Conservation (phyloP, 2,888 invertebrate genomes). For the Ypsolopha sequella region DNA sequence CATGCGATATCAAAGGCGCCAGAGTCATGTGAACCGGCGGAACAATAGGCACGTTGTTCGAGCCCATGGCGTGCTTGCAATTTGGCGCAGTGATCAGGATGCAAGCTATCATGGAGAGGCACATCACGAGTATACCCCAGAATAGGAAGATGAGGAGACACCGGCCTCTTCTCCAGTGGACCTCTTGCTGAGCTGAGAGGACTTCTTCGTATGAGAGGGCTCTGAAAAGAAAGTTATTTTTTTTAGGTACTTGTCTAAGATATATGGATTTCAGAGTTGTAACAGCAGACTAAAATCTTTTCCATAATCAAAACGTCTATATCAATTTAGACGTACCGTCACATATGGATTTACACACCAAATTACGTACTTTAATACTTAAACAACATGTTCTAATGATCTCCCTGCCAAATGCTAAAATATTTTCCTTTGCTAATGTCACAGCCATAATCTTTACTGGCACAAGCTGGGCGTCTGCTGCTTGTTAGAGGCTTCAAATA, state of each 20-base stretch:
- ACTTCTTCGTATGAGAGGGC: slow-evolving; percentile 63
- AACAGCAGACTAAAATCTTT: no score
- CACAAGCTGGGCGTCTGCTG: no score
- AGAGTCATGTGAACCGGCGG: slow-evolving; percentile 38
- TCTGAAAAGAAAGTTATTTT: slow-evolving; percentile 25
- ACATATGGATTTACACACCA: no score
- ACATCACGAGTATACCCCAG: slow-evolving; percentile 57
- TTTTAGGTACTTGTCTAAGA: background rate
- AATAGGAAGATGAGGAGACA: slow-evolving; percentile 52
- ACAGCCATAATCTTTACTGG: no score
- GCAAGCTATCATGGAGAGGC: slow-evolving; percentile 50
- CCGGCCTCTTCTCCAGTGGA: slow-evolving; percentile 61
- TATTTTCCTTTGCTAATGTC: no score
- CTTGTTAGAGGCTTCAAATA: no score
- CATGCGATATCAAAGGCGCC: slow-evolving; percentile 25
- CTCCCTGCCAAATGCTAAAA: no score
- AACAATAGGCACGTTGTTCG: slow-evolving; percentile 18
- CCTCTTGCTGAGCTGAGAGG: slow-evolving; percentile 40
- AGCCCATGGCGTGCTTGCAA: slow-evolving; percentile 19
- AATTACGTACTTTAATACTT: no score
- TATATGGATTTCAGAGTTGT: no score
- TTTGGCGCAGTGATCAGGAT: slow-evolving; percentile 30
- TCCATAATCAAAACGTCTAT: no score
- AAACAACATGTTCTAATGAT: no score
- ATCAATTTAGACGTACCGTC: no score